phyloP scores from a whole-genome alignment of 2,113 vertebrate species.

The Romanogobio albipinnatus region DNA sequence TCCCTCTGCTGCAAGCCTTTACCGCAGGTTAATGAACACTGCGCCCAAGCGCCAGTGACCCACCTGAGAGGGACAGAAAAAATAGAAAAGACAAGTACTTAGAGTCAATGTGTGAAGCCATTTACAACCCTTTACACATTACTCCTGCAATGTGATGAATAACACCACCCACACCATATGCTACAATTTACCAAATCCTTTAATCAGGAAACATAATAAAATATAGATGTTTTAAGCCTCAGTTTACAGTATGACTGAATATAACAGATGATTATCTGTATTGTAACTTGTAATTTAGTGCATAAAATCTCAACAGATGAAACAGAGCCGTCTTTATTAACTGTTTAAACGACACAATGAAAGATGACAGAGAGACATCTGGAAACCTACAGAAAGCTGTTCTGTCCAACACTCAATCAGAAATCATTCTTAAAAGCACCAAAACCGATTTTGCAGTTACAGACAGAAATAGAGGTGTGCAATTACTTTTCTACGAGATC shows the following conservation, averaged over 20 bases:
- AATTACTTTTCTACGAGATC: not conserved
- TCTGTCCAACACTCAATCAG: not conserved
- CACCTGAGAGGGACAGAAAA: conserved; percentile 76
- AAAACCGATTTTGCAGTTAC: not conserved
- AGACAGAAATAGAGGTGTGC: conserved; percentile 9
- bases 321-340: conserved; percentile 9
- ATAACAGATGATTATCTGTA: not conserved
- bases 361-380: conserved; percentile 22
- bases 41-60: conserved; percentile 87
- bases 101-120: not conserved
- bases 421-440: not conserved
- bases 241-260: not conserved
- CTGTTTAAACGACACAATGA: not conserved
- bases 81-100: not conserved
- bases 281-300: not conserved
- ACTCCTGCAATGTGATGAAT: not conserved
- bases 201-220: not conserved
- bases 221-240: not conserved
- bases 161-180: not conserved
- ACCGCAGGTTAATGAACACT: conserved; percentile 89
- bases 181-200: not conserved
- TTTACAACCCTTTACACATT: not conserved
- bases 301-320: conserved; percentile 10
- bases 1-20: conserved; percentile 87
- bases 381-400: conserved; percentile 25